phyloP scores from a whole-genome alignment of 2,113 vertebrate genomes.

The Pica pica region DNA sequence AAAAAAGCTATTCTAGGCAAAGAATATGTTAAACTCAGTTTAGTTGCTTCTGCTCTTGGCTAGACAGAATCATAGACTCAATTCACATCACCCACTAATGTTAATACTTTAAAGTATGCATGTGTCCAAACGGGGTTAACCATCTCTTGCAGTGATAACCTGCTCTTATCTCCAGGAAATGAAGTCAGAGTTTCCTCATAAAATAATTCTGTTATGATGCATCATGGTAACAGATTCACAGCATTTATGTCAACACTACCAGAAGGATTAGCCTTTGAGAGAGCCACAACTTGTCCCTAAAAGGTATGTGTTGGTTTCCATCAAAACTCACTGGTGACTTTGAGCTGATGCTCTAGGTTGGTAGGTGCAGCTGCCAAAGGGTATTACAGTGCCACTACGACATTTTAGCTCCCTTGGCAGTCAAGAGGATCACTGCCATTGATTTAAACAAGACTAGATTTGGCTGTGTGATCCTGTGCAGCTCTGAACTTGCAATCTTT shows the following conservation, averaged over 20 bases:
- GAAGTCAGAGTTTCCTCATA: conserved; percentile 51
- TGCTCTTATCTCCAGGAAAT: conserved; percentile 37
- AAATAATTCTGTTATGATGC: conserved; percentile 10
- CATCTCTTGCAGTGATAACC: background rate
- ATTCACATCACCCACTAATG: background rate
- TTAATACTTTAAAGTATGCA: background rate
- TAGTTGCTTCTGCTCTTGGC: background rate
- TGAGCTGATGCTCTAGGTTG: background rate
- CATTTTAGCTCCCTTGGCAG: background rate
- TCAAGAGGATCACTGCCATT: background rate
- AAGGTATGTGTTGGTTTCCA: background rate
- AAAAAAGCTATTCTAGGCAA: background rate
- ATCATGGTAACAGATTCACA: background rate
- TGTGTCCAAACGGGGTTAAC: background rate
- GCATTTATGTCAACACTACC: background rate
- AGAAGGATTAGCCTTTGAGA: background rate
- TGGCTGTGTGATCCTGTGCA: background rate
- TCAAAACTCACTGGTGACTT: background rate
- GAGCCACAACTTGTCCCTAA: background rate
- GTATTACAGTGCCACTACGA: rapidly evolving
- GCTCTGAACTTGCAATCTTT: background rate
- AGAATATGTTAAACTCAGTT: background rate
- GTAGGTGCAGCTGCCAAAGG: background rate
- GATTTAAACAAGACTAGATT: background rate
- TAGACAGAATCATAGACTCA: background rate